These are phyloP conservation scores for Aphidoletes aphidimyza DNA, from an alignment of 2,888 invertebrate species.

Conservation along the genomic window DNA sequence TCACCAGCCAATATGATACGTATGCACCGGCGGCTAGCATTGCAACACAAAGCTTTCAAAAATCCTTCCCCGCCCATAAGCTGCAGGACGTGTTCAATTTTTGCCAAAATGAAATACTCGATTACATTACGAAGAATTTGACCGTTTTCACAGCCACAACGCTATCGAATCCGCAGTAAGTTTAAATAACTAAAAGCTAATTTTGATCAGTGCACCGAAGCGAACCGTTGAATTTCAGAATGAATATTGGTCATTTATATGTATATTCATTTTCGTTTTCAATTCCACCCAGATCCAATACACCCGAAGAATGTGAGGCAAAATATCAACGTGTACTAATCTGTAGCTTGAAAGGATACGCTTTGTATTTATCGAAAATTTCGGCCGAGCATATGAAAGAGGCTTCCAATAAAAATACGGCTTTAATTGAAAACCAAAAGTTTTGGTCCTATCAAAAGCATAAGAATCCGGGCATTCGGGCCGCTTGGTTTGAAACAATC, in stretches of 20 bases:
- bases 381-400: constrained; percentile 68
- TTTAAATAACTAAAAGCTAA: constrained; percentile 56
- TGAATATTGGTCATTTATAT: no score
- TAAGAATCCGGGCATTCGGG: constrained; percentile 66
- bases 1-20: constrained; percentile 84
- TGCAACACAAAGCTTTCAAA: constrained; percentile 75
- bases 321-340: constrained; percentile 76
- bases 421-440: constrained; percentile 70
- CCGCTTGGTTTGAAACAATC: constrained; percentile 77
- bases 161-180: constrained; percentile 68
- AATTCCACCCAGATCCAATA: constrained; percentile 65
- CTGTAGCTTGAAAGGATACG: constrained; percentile 74
- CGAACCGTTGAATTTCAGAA: neutral
- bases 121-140: constrained; percentile 78
- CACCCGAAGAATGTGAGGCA: constrained; percentile 75
- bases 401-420: constrained; percentile 68
- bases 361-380: constrained; percentile 72
- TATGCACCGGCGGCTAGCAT: constrained; percentile 85
- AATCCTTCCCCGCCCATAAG: constrained; percentile 83
- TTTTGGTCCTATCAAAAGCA: constrained; percentile 80
- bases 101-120: constrained; percentile 83
- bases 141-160: constrained; percentile 71
- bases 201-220: no score
- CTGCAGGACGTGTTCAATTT: constrained; percentile 81
- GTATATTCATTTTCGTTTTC: no score